Conservation (phyloP, 2,113 vertebrate species). For the Otis tarda region DNA sequence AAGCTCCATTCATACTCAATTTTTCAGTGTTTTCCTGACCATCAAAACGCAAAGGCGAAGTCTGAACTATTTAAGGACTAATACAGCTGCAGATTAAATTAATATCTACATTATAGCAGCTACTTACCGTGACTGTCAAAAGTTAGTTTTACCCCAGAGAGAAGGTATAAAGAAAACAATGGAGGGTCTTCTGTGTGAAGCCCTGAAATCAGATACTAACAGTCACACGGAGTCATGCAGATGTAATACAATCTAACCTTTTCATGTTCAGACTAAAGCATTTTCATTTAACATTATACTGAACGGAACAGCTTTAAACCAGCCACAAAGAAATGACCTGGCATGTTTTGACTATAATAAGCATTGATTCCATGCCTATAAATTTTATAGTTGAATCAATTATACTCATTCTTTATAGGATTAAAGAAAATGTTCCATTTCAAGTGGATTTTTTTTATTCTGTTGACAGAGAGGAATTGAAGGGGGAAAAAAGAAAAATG, state of each 20-base stretch:
- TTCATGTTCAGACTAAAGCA: constrained; percentile 63
- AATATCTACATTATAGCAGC: constrained; percentile 64
- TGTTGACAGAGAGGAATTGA: constrained; percentile 25
- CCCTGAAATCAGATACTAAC: constrained; percentile 63
- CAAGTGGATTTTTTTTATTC: constrained; percentile 55
- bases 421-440: constrained; percentile 65
- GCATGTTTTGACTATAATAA: constrained; percentile 74
- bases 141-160: constrained; percentile 60
- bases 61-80: constrained; percentile 54
- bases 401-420: constrained; percentile 69
- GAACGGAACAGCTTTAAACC: constrained; percentile 63
- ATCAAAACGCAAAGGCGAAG: constrained; percentile 50
- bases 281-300: constrained; percentile 60
- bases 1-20: constrained; percentile 46
- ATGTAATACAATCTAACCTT: constrained; percentile 72
- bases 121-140: constrained; percentile 52
- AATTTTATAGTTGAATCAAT: constrained; percentile 73
- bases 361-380: constrained; percentile 66
- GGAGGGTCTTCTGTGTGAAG: constrained; percentile 56
- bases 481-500: constrained; percentile 42
- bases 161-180: constrained; percentile 64
- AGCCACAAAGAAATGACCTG: constrained; percentile 68
- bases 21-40: constrained; percentile 47
- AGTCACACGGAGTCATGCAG: constrained; percentile 25
- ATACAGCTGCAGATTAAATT: constrained; percentile 66